These are phyloP conservation scores for Tragelaphus buxtoni DNA, from an alignment of 2,113 vertebrate genomes.

Conservation along the genomic window DNA sequence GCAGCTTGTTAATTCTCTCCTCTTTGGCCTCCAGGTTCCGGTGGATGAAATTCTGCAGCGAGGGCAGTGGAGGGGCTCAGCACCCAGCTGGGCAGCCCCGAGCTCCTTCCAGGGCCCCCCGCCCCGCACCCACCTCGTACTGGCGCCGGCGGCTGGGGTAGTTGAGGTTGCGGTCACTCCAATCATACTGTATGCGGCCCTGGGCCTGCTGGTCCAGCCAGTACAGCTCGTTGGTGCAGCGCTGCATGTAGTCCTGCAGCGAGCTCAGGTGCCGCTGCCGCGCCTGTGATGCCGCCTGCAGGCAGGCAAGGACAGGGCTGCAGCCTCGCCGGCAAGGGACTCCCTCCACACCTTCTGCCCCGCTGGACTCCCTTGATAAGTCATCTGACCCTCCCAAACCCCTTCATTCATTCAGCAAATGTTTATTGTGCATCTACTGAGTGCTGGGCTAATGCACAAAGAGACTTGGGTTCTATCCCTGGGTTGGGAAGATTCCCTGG, in stretches of 20 bases:
- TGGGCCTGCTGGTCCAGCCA: slow-evolving; percentile 98
- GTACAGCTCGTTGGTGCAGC: slow-evolving; percentile 98
- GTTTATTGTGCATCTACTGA: not conserved
- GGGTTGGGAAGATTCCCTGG: not conserved
- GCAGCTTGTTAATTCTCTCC: slow-evolving; percentile 89
- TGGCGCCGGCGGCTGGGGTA: slow-evolving; percentile 93
- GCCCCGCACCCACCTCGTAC: slow-evolving; percentile 85
- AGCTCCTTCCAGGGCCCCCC: fast-evolving
- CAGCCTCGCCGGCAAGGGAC: not conserved
- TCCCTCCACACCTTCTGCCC: not conserved
- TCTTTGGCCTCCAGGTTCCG: slow-evolving; percentile 96
- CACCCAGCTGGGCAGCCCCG: fast-evolving
- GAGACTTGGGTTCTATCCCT: not conserved
- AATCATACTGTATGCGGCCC: slow-evolving; percentile 92
- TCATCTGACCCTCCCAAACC: not conserved
- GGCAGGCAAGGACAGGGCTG: not conserved
- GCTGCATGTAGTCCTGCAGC: slow-evolving; percentile 97
- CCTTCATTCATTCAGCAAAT: not conserved
- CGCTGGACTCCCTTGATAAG: fast-evolving
- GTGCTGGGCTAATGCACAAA: not conserved
- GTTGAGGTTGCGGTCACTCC: slow-evolving; percentile 95
- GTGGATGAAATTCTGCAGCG: slow-evolving; percentile 91
- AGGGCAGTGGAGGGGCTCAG: not conserved
- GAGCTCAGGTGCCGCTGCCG: slow-evolving; percentile 91
- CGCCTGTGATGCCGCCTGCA: slow-evolving; percentile 78